These are phyloP conservation scores for Perca flavescens DNA, from an alignment of 2,113 vertebrate species.

Conservation along the genomic window DNA sequence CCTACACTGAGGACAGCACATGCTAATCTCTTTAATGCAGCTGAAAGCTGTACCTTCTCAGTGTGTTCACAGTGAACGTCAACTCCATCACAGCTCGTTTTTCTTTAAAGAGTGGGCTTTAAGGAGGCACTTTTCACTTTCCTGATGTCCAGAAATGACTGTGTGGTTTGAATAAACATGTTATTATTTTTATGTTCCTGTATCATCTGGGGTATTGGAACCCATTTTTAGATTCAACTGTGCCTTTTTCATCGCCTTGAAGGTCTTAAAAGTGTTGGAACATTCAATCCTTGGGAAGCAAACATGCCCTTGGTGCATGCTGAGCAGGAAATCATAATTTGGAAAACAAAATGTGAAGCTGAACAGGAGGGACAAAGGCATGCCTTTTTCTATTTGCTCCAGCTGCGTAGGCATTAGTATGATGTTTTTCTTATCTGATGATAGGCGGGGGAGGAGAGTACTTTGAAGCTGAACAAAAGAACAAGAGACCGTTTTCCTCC, in stretches of 20 bases:
- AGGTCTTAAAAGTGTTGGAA: constrained; percentile 16
- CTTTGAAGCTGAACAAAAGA: constrained; percentile 53
- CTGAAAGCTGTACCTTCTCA: constrained; percentile 15
- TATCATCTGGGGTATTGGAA: neutral
- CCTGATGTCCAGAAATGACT: neutral
- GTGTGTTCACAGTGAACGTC: constrained; percentile 1
- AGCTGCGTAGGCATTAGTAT: constrained; percentile 22
- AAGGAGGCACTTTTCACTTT: neutral
- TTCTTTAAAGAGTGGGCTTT: neutral
- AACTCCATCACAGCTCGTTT: neutral
- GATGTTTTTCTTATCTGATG: constrained; percentile 58
- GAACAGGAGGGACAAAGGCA: neutral
- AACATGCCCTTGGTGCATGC: constrained; percentile 15
- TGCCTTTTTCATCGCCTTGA: constrained; percentile 1
- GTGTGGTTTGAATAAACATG: neutral
- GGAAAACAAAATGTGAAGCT: constrained; percentile 20
- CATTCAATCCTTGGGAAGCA: constrained; percentile 6
- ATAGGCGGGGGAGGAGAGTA: constrained; percentile 15
- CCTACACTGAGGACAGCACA: constrained; percentile 1
- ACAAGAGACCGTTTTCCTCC: constrained; percentile 44
- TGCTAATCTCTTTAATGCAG: constrained; percentile 34
- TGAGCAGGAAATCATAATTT: constrained; percentile 41
- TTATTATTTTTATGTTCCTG: neutral
- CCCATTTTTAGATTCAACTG: constrained; percentile 7
- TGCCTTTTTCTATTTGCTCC: constrained; percentile 33